A percentile compares a stretch with the other conserved stretches of the same genome.
Conservation (phyloP, 1,140 invertebrate species). For the Trissolcus basalis region DNA sequence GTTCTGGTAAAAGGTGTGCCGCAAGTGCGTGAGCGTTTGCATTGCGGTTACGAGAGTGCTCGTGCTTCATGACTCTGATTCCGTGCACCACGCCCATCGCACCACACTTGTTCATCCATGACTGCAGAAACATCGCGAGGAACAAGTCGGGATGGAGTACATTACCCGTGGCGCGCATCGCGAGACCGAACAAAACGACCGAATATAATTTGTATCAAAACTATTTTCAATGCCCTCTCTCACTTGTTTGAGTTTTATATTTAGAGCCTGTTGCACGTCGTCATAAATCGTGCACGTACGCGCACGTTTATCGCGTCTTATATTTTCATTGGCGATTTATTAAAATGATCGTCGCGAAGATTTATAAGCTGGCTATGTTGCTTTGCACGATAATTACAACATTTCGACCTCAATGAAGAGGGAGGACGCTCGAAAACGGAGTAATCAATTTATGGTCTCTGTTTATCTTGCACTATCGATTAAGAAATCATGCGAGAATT, state of each 20-base stretch:
- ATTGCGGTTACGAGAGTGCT: slow-evolving; percentile 63
- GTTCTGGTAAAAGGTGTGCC: slow-evolving; percentile 55
- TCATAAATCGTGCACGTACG: slow-evolving; percentile 30
- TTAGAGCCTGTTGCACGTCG: slow-evolving; percentile 26
- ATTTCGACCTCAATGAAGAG: neutral
- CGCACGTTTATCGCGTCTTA: slow-evolving; percentile 9
- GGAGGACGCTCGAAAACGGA: too few relatives aligned
- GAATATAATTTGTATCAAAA: slow-evolving; percentile 48
- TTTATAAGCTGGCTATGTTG: slow-evolving; percentile 17
- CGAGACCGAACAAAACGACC: slow-evolving; percentile 29
- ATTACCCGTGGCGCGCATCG: slow-evolving; percentile 11
- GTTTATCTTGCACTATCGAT: neutral
- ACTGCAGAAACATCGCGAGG: slow-evolving; percentile 64
- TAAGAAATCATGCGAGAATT: too few relatives aligned
- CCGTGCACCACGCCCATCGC: slow-evolving; percentile 70
- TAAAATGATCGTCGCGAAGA: slow-evolving; percentile 12
- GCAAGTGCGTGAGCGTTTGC: slow-evolving; percentile 57
- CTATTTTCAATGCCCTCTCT: slow-evolving; percentile 43
- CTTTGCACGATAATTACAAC: slow-evolving; percentile 2
- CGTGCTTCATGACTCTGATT: slow-evolving; percentile 69
- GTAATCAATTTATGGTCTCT: neutral
- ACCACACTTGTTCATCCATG: slow-evolving; percentile 70
- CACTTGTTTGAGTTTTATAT: slow-evolving; percentile 38
- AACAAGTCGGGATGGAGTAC: slow-evolving; percentile 57
- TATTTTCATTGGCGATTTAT: slow-evolving; percentile 34